Conservation (phyloP, 1,140 invertebrate genomes). For the Apis dorsata region DNA sequence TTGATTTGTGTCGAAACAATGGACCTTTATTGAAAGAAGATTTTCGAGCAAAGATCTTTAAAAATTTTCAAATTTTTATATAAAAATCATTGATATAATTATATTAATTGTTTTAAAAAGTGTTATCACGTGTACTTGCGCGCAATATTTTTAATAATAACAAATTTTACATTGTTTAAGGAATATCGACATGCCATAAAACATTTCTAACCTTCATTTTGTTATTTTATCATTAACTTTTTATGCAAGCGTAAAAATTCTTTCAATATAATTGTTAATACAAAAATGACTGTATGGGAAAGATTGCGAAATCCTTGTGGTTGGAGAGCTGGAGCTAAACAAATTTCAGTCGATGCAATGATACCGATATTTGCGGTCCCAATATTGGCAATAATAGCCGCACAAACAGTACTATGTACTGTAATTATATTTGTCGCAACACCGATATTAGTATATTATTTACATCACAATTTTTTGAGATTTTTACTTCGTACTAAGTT, state of each 20-base stretch:
- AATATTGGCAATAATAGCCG: conserved; percentile 81
- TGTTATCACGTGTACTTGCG: conserved; percentile 21
- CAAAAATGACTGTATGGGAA: conserved; percentile 75
- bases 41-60: background rate
- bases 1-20: conserved; percentile 7
- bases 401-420: conserved; percentile 82
- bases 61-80: background rate
- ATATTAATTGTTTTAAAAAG: conserved; percentile 16
- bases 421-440: conserved; percentile 82
- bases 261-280: background rate
- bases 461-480: conserved; percentile 82
- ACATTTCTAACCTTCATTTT: conserved; percentile 43
- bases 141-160: background rate
- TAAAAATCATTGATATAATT: background rate
- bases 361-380: conserved; percentile 85
- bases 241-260: conserved; percentile 36
- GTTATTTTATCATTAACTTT: background rate
- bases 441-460: conserved; percentile 82
- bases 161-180: background rate
- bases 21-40: background rate
- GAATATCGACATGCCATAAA: background rate
- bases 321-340: conserved; percentile 78
- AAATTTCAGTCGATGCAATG: conserved; percentile 82
- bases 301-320: conserved; percentile 78
- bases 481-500: conserved; percentile 84